phyloP scores from a whole-genome alignment of 2,888 invertebrate genomes.

The Empis stercorea region DNA sequence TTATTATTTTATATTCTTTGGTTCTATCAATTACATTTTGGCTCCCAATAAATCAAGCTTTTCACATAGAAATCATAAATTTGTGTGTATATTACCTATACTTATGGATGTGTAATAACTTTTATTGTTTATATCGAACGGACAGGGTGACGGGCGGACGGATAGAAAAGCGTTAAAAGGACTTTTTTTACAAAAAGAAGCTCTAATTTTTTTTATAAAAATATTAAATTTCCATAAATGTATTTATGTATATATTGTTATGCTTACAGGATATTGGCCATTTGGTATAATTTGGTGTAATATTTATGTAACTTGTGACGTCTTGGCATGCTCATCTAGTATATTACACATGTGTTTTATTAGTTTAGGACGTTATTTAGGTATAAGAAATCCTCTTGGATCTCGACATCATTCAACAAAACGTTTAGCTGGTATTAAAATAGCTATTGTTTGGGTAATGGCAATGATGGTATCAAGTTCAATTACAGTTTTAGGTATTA shows the following conservation, averaged over 20 bases:
- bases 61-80: too few species aligned
- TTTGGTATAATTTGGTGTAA: slow-evolving; percentile 87
- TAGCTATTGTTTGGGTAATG: slow-evolving; percentile 82
- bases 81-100: too few species aligned
- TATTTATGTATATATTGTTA: slow-evolving; percentile 1
- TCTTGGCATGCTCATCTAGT: slow-evolving; percentile 86
- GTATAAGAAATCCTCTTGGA: slow-evolving; percentile 78
- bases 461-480: slow-evolving; percentile 80
- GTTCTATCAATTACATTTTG: too few species aligned
- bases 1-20: too few species aligned
- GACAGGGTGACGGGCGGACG: too few species aligned
- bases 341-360: slow-evolving; percentile 93
- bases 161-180: too few species aligned
- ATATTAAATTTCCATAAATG: too few species aligned
- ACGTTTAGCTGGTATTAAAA: slow-evolving; percentile 71
- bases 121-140: too few species aligned
- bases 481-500: slow-evolving; percentile 68
- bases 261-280: slow-evolving; percentile 76
- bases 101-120: too few species aligned
- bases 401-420: slow-evolving; percentile 75
- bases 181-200: too few species aligned
- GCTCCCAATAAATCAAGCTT: too few species aligned
- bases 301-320: slow-evolving; percentile 90
- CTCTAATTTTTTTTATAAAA: too few species aligned
- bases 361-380: slow-evolving; percentile 72